Conservation (phyloP, 1,140 invertebrate genomes). For the Drosophila biarmipes region DNA sequence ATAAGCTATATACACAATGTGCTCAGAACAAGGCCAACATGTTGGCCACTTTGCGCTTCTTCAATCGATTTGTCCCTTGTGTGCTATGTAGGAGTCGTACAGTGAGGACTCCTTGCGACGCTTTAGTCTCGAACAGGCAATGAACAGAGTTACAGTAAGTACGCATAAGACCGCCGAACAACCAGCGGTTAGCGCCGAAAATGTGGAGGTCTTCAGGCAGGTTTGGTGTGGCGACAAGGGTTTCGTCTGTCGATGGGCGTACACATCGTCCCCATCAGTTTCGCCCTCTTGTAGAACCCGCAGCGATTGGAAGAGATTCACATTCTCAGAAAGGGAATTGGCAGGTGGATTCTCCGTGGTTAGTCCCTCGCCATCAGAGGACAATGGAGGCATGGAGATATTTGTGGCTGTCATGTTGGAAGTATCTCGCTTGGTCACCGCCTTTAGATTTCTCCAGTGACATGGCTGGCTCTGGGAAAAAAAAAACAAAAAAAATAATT, state of each 20-base stretch:
- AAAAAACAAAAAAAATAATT: background rate
- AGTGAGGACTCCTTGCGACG: slow-evolving; percentile 83
- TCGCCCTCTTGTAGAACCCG: slow-evolving; percentile 94
- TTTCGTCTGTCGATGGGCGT: slow-evolving; percentile 68
- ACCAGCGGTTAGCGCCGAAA: slow-evolving; percentile 90
- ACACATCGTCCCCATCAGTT: slow-evolving; percentile 87
- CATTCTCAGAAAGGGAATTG: slow-evolving; percentile 90
- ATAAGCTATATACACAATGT: slow-evolving; percentile 58
- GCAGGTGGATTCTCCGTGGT: slow-evolving; percentile 58
- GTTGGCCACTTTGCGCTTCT: background rate
- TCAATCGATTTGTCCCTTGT: slow-evolving; percentile 84
- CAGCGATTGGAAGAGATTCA: slow-evolving; percentile 94
- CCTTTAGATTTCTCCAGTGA: slow-evolving; percentile 95
- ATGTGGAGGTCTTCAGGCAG: slow-evolving; percentile 90
- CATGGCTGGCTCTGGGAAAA: slow-evolving; percentile 92
- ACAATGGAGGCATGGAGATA: slow-evolving; percentile 45
- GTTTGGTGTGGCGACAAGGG: slow-evolving; percentile 86
- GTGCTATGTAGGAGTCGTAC: slow-evolving; percentile 80
- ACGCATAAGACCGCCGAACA: slow-evolving; percentile 89
- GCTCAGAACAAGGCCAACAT: slow-evolving; percentile 16
- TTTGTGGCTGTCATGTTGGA: slow-evolving; percentile 81
- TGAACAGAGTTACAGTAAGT: slow-evolving; percentile 88
- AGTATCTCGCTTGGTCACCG: slow-evolving; percentile 88
- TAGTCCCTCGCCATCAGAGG: slow-evolving; percentile 36
- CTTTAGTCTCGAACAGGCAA: slow-evolving; percentile 89